These are phyloP conservation scores for Mythimna impura DNA, from an alignment of 2,888 invertebrate genomes.

Conservation along the genomic window DNA sequence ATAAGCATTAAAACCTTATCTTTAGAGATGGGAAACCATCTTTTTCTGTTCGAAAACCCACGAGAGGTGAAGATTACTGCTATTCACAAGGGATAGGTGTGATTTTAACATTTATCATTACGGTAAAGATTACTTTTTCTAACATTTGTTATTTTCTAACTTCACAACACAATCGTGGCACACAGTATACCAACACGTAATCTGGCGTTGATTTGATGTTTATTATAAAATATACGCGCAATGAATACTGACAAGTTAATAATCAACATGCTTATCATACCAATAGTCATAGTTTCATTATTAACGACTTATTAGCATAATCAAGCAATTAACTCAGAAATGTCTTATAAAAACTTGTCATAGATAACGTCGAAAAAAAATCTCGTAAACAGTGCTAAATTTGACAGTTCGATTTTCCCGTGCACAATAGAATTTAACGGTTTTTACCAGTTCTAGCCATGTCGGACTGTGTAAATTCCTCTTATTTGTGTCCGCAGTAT, in stretches of 20 bases:
- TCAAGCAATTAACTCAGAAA: slow-evolving; percentile 52
- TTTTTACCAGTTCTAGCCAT: slow-evolving; percentile 77
- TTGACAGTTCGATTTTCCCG: slow-evolving; percentile 68
- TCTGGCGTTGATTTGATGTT: slow-evolving; percentile 40
- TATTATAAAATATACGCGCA: slow-evolving; percentile 55
- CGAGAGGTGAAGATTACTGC: slow-evolving; percentile 44
- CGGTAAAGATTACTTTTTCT: slow-evolving; percentile 43
- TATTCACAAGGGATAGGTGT: slow-evolving; percentile 53
- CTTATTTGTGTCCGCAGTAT: slow-evolving; percentile 82
- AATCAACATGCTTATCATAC: slow-evolving; percentile 44
- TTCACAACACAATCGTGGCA: slow-evolving; percentile 31
- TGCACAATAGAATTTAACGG: slow-evolving; percentile 82
- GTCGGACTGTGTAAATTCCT: slow-evolving; percentile 81
- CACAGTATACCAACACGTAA: slow-evolving; percentile 38
- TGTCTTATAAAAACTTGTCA: slow-evolving; percentile 45
- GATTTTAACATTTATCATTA: slow-evolving; percentile 57
- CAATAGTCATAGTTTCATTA: slow-evolving; percentile 45
- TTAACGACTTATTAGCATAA: slow-evolving; percentile 56
- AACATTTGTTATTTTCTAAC: slow-evolving; percentile 39
- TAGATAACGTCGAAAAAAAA: slow-evolving; percentile 42
- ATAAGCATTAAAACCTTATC: slow-evolving; percentile 48
- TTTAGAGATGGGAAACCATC: slow-evolving; percentile 39
- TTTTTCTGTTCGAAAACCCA: slow-evolving; percentile 46
- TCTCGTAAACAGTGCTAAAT: slow-evolving; percentile 64
- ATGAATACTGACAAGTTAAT: slow-evolving; percentile 38